These are phyloP conservation scores for Plectrocnemia conspersa DNA, from an alignment of 1,140 invertebrate genomes.

Conservation along the genomic window DNA sequence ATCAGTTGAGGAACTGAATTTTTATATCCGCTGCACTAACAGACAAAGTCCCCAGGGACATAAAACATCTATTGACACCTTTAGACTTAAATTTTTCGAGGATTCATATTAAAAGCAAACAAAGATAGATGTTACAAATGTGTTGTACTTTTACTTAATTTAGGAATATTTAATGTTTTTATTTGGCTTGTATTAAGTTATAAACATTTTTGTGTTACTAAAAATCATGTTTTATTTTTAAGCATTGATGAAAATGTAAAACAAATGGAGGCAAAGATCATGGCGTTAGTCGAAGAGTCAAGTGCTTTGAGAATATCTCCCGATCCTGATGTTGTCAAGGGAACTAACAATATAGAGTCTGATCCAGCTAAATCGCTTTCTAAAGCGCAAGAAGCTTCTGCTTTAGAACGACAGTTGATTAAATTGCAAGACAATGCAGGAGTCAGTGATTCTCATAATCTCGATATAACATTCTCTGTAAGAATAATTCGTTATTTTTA, in stretches of 20 bases:
- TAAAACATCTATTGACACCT: too few relatives aligned
- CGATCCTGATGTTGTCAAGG: slow-evolving; percentile 11
- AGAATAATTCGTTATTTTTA: slow-evolving; percentile 35
- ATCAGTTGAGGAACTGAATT: too few relatives aligned
- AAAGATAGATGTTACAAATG: too few relatives aligned
- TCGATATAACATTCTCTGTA: slow-evolving; percentile 91
- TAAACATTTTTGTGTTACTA: too few relatives aligned
- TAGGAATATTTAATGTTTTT: too few relatives aligned
- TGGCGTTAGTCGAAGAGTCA: slow-evolving; percentile 70
- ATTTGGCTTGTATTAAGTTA: too few relatives aligned
- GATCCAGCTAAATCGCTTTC: slow-evolving; percentile 60
- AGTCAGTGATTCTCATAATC: slow-evolving; percentile 80
- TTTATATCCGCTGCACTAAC: too few relatives aligned
- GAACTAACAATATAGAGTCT: not conserved
- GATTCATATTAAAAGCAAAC: too few relatives aligned
- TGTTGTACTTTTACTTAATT: too few relatives aligned
- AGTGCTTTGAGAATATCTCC: slow-evolving; percentile 49
- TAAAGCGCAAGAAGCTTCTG: slow-evolving; percentile 93
- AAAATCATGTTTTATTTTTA: slow-evolving; percentile 15
- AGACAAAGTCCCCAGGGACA: too few relatives aligned
- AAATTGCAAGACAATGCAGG: slow-evolving; percentile 85
- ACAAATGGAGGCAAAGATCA: slow-evolving; percentile 68
- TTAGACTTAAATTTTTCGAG: too few relatives aligned
- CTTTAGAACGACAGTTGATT: slow-evolving; percentile 85
- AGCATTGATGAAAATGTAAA: slow-evolving; percentile 75